Base-by-base conservation (phyloP, 2,888 invertebrate species). In the Gari tellinella region DNA sequence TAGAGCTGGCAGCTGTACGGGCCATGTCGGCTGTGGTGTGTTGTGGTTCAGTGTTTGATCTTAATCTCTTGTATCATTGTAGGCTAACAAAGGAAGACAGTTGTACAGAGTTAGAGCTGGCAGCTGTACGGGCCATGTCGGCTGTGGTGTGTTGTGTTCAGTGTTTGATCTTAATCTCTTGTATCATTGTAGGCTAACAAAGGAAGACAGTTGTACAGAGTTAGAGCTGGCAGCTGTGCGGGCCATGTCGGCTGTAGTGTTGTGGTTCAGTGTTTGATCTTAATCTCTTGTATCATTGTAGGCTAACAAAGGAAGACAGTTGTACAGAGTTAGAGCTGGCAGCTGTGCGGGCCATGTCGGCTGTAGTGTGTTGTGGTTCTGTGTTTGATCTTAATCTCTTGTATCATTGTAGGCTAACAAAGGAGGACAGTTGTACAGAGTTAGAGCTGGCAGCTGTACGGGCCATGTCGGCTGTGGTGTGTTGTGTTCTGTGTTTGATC, bases 11-110 rank as follows among this genome's bases (percentile, higher is more conserved):
- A 14, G 93, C 94, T 14, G 92, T 94, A 1, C 87, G 97, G 94
- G 99, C 99, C 1, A 98, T 99, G 97, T 97, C 98, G 74, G 96
- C 98, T 12, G 93, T 99, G 26, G 94, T 99, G 1, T 98, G 98
- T 90, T 99, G 99, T 91, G 99, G 99, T 0, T 96, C 98, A 0
- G 97, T 97, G 86, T 99, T 99, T 92, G 97, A 98, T n/a, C n/a
- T n/a, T n/a, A n/a, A n/a, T n/a, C n/a, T 40, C 10, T 40, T 40
- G 14, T 40, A 2, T 2, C 2, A 25, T 56, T 43, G 2, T 60
- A 85, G 83, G 56, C 61, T 82, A n/a, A 80, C 81, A 48, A 90
- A 90, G 63, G 90, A 90, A 48, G 91, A 92, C 63, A 79, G 87
- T 21, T 89, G 91, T 80, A 88, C 90, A 26, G 93, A 93, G 72